phyloP scores from a whole-genome alignment of 2,888 invertebrate genomes.

The Drosophila buzzatii region DNA sequence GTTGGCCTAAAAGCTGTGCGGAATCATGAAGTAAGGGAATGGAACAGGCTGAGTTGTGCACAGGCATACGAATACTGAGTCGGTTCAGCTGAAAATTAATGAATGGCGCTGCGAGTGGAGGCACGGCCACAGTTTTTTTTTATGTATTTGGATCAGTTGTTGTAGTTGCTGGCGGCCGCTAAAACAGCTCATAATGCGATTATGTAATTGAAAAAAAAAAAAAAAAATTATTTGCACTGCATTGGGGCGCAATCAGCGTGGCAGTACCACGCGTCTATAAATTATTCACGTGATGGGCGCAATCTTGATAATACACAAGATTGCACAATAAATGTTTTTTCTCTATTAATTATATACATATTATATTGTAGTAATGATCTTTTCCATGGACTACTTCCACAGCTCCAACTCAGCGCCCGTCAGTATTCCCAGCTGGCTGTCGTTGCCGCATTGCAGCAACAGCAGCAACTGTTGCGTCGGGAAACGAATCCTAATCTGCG shows the following conservation, averaged over 20 bases:
- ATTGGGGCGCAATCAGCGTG: conserved; percentile 46
- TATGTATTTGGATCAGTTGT: conserved; percentile 27
- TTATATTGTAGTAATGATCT: conserved; percentile 3
- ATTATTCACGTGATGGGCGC: conserved; percentile 51
- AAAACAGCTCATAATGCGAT: conserved; percentile 49
- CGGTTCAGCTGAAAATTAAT: neutral
- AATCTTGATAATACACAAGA: conserved; percentile 14
- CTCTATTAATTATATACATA: neutral
- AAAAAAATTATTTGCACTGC: conserved; percentile 53
- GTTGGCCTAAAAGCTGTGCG: conserved; percentile 75
- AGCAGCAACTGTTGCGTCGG: conserved; percentile 60
- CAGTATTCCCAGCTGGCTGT: conserved; percentile 78
- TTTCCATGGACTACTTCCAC: conserved; percentile 11
- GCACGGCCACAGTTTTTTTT: neutral
- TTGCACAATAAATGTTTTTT: conserved; percentile 77
- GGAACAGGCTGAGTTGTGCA: conserved; percentile 13
- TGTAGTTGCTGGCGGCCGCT: conserved; percentile 12
- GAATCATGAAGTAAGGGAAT: conserved; percentile 80
- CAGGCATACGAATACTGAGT: conserved; percentile 1
- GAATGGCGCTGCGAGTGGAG: conserved; percentile 1
- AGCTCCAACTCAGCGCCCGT: conserved; percentile 78
- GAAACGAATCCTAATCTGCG: conserved; percentile 30
- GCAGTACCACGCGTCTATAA: conserved; percentile 39
- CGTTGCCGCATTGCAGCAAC: conserved; percentile 54
- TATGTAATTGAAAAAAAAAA: conserved; percentile 74